Percentiles rank a stretch among this genome's conserved stretches.
phyloP scores from a whole-genome alignment of 2,797 vertebrate genomes.

The Spondyliosoma cantharus region DNA sequence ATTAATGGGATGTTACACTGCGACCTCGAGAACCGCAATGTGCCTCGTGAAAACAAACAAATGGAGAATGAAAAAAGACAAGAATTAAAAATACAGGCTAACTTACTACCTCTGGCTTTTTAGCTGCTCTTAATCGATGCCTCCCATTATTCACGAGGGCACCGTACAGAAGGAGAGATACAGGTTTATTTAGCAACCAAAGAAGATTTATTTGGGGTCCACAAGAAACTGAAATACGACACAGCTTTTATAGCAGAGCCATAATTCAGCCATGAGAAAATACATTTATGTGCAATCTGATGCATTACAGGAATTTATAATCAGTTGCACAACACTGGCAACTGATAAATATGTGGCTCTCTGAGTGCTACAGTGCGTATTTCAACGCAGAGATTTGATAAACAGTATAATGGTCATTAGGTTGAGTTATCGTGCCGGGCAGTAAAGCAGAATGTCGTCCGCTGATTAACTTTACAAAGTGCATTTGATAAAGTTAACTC shows the following conservation, averaged over 20 bases:
- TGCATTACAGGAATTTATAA: conserved; percentile 70
- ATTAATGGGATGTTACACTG: conserved; percentile 25
- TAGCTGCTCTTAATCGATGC: conserved; percentile 26
- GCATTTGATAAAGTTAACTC: conserved; percentile 27
- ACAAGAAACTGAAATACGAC: conserved; percentile 49
- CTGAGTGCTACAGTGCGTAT: conserved; percentile 36
- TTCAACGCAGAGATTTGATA: conserved; percentile 59
- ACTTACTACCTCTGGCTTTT: conserved; percentile 9
- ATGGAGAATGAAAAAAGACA: neutral
- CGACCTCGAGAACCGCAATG: conserved; percentile 31
- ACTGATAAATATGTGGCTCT: conserved; percentile 69
- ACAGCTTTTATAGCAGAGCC: conserved; percentile 55
- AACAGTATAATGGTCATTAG: conserved; percentile 43
- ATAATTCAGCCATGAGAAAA: conserved; percentile 72
- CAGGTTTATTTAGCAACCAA: conserved; percentile 65
- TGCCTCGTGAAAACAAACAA: conserved; percentile 7
- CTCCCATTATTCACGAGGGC: conserved; percentile 34
- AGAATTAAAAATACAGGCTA: conserved; percentile 16
- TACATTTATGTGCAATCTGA: conserved; percentile 70
- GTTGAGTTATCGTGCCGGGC: conserved; percentile 62
- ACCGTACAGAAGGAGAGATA: conserved; percentile 29
- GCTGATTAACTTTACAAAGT: conserved; percentile 68
- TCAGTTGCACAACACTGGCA: conserved; percentile 58
- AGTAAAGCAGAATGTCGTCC: conserved; percentile 61
- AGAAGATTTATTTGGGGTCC: conserved; percentile 57